Evolutionary conservation across 2,113 vertebrate genomes (phyloP), one percentile per base, ranked within the genome.

Genomic region (Baryphthengus martii): DNA sequence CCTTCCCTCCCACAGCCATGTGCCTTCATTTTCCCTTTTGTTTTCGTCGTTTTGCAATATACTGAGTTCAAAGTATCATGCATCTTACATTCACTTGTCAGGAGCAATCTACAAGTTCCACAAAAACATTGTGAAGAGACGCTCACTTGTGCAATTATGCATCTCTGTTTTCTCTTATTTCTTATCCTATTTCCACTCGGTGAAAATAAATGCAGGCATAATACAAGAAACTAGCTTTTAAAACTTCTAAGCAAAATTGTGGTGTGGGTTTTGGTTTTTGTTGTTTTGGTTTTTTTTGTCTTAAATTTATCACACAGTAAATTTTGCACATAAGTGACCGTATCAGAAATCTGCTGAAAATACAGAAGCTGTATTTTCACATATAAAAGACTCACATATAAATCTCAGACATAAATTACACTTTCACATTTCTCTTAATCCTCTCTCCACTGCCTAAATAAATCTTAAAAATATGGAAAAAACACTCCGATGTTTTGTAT

Each of bases 61-160:
- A 75, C 71, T 18, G 35, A 88, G 25, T 66, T 74, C 21, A 52
- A 66, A 76, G 37, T 67, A 66, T 26, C 77, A 68, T 78, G 75
- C 85, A 85, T 72, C 85, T 85, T 89, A 55, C 85, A 96, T 87
- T 85, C 90, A 96, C 92, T 95, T 47, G 92, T 93, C 91, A 97
- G 96, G 97, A 97, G 94, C 63, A 77, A 96, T 81, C 52, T 87
- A 31, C n/a, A 85, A 72, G 29, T 56, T 39, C n/a, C 47, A 75
- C 14, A 74, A 61, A 70, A 93, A 49, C 40, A 39, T 11, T 53
- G 26, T n/a, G 61, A 77, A 68, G 58, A 95, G 49, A 74, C 59
- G 67, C 59, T 50, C 35, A 62, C 65, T n/a, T 95, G 47, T 87
- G 50, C 76, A 93, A 96, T 95, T 31, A 65, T 6, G 49, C 18